Percentiles rank a stretch among this genome's conserved stretches.
Conservation (phyloP, 2,797 vertebrate genomes). For the Meriones psammophilus region DNA sequence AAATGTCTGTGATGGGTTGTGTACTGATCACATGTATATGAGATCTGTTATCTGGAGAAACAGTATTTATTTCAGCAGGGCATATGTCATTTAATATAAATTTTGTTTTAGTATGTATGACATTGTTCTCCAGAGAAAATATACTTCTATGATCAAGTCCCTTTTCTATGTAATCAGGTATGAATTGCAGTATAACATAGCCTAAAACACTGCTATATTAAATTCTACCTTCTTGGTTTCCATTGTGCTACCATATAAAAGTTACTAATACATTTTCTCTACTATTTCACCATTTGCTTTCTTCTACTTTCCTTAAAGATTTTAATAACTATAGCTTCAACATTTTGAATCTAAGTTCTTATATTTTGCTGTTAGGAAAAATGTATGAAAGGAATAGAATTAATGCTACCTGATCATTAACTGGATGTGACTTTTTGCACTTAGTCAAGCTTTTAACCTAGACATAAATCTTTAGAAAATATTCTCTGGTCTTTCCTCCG, state of each 20-base stretch:
- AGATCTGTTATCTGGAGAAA: background rate
- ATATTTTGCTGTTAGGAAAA: background rate
- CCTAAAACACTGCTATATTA: background rate
- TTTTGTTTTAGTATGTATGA: background rate
- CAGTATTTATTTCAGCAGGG: background rate
- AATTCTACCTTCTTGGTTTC: background rate
- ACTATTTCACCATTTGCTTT: constrained; percentile 23
- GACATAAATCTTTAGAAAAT: constrained; percentile 19
- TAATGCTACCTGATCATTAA: background rate
- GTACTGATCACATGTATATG: background rate
- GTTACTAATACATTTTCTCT: constrained; percentile 29
- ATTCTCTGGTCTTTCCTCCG: background rate
- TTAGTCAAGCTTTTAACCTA: constrained; percentile 45
- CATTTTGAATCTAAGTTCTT: constrained; percentile 9
- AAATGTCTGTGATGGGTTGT: constrained; percentile 14
- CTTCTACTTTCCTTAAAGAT: constrained; percentile 46
- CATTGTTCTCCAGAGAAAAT: background rate
- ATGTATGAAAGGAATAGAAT: background rate
- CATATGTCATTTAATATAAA: background rate
- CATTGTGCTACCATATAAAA: background rate
- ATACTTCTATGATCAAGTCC: background rate
- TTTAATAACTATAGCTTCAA: constrained; percentile 23
- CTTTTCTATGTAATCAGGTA: background rate
- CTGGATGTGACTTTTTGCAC: constrained; percentile 30
- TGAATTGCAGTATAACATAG: background rate